A percentile compares a stretch with the other conserved stretches of the same genome.
These are phyloP conservation scores for Lates calcarifer DNA, from an alignment of 2,113 vertebrate genomes.

Conservation along the genomic window DNA sequence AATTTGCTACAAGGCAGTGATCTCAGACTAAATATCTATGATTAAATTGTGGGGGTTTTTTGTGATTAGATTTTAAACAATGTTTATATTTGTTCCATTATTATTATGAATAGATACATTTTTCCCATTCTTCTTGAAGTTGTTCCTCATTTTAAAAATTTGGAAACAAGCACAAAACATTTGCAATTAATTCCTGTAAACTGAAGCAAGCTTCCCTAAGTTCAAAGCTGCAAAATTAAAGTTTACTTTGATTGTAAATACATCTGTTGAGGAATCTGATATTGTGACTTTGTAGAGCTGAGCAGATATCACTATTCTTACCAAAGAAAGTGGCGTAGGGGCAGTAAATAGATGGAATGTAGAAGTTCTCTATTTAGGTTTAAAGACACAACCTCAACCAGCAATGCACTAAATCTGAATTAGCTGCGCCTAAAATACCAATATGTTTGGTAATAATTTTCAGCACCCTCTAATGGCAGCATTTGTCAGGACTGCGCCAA, in stretches of 20 bases:
- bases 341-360: background rate
- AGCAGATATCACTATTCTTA: constrained; percentile 26
- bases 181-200: background rate
- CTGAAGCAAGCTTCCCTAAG: background rate
- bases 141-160: background rate
- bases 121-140: no score
- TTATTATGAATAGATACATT: no score
- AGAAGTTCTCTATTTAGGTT: constrained; percentile 60
- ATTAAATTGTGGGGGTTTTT: no score
- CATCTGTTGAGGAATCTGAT: constrained; percentile 3
- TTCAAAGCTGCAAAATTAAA: background rate
- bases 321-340: background rate
- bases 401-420: constrained; percentile 79
- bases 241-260: constrained; percentile 5
- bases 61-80: background rate
- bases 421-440: constrained; percentile 85
- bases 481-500: constrained; percentile 81
- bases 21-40: background rate
- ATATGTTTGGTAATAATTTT: constrained; percentile 86
- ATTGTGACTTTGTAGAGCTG: background rate
- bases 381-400: constrained; percentile 56
- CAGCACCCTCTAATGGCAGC: constrained; percentile 81
- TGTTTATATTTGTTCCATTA: background rate
- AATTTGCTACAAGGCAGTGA: background rate
- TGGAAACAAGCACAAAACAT: background rate